Conservation (phyloP, 2,797 vertebrate species). For the Dendrocincla tyrannina region DNA sequence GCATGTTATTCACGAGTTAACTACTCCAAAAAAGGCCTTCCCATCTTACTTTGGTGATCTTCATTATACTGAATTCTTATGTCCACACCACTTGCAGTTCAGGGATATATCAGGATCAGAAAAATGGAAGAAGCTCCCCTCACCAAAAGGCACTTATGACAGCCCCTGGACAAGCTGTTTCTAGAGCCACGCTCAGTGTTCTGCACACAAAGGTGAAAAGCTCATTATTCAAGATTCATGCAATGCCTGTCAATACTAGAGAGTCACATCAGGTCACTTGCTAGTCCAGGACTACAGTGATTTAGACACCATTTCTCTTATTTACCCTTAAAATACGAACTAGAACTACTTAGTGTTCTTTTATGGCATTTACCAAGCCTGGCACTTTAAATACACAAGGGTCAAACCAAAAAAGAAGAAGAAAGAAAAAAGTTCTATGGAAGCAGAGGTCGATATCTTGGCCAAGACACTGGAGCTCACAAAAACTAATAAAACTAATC, state of each 20-base stretch:
- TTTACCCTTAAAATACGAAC: background rate
- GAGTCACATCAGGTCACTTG: background rate
- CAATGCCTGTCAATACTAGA: background rate
- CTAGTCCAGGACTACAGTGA: rapidly evolving
- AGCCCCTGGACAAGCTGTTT: background rate
- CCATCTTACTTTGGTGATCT: background rate
- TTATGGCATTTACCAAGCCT: background rate
- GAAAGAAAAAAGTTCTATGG: background rate
- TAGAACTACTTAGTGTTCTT: background rate
- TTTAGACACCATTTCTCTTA: background rate
- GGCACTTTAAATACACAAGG: background rate
- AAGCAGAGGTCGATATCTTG: background rate
- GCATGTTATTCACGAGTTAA: background rate
- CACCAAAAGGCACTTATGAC: background rate
- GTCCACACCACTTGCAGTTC: rapidly evolving
- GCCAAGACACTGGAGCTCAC: background rate
- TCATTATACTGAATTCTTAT: rapidly evolving
- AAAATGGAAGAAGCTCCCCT: background rate
- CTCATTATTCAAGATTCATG: background rate
- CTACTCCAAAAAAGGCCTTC: background rate
- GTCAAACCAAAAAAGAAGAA: background rate
- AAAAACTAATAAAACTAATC: rapidly evolving
- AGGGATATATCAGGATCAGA: rapidly evolving
- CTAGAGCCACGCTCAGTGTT: rapidly evolving
- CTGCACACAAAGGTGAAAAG: background rate